Conservation (phyloP, 2,888 invertebrate genomes). For the Cheilosia impressa region DNA sequence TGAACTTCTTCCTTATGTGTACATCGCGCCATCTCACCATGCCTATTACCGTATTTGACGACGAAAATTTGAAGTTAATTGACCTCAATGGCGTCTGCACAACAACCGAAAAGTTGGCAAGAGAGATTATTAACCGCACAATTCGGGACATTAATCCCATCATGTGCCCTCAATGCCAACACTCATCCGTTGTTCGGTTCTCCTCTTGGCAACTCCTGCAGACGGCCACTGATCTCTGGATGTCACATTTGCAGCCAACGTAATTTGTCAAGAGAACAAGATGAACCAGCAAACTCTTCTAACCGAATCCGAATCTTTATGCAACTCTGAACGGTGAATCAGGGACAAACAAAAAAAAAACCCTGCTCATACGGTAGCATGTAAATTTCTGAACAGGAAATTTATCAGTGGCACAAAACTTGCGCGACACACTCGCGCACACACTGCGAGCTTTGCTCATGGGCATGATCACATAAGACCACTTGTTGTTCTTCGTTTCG, state of each 20-base stretch:
- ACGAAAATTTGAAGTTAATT: slow-evolving; percentile 17
- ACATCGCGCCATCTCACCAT: no score
- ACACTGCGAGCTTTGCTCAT: slow-evolving; percentile 25
- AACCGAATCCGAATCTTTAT: slow-evolving; percentile 39
- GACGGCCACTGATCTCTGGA: slow-evolving; percentile 31
- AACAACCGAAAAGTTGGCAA: slow-evolving; percentile 1
- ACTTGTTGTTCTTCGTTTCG: slow-evolving; percentile 3
- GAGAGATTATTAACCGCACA: slow-evolving; percentile 48
- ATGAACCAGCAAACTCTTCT: slow-evolving; percentile 30
- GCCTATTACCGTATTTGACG: slow-evolving; percentile 15
- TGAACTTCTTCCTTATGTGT: no score
- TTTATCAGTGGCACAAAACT: slow-evolving; percentile 64
- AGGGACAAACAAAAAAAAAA: slow-evolving; percentile 5
- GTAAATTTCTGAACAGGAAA: slow-evolving; percentile 69
- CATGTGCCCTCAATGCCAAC: slow-evolving; percentile 46
- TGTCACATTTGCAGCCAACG: slow-evolving; percentile 61
- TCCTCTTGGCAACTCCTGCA: slow-evolving; percentile 10
- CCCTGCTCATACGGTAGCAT: slow-evolving; percentile 66
- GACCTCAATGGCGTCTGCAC: slow-evolving; percentile 11
- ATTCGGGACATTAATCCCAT: slow-evolving; percentile 60
- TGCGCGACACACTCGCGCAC: slow-evolving; percentile 52
- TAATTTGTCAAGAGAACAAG: slow-evolving; percentile 68
- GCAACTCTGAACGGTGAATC: slow-evolving; percentile 19
- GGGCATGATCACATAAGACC: not conserved
- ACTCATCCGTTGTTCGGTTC: slow-evolving; percentile 21